phyloP scores from a whole-genome alignment of 1,140 invertebrate genomes.

The Drosophila navojoa region DNA sequence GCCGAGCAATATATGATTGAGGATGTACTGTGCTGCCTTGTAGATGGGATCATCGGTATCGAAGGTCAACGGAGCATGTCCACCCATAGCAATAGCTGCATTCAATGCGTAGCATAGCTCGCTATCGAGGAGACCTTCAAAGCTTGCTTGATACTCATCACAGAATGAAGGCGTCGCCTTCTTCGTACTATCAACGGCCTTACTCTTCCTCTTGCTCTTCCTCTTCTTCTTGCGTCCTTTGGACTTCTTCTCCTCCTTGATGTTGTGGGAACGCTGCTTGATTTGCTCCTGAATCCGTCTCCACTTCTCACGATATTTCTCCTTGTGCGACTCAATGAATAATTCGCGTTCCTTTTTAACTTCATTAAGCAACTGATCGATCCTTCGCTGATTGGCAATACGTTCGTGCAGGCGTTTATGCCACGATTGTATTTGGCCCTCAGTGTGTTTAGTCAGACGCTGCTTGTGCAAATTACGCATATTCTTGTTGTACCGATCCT shows the following conservation, averaged over 20 bases:
- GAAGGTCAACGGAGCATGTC: constrained; percentile 52
- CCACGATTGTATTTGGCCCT: constrained; percentile 68
- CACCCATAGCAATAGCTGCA: constrained; percentile 69
- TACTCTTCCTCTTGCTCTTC: constrained; percentile 20
- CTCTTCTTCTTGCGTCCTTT: constrained; percentile 47
- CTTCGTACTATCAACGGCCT: background rate
- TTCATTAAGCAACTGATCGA: constrained; percentile 54
- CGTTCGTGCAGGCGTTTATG: constrained; percentile 66
- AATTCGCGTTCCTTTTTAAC: constrained; percentile 47
- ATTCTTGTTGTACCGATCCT: constrained; percentile 72
- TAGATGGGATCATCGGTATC: constrained; percentile 73
- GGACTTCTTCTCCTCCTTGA: constrained; percentile 6
- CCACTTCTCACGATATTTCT: constrained; percentile 60
- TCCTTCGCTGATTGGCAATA: constrained; percentile 60
- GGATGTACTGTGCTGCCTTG: constrained; percentile 75
- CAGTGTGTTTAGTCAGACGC: constrained; percentile 37
- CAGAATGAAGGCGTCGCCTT: constrained; percentile 50
- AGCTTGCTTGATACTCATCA: constrained; percentile 60
- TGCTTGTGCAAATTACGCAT: constrained; percentile 57
- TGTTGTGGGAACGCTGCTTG: constrained; percentile 43
- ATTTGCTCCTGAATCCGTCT: constrained; percentile 66
- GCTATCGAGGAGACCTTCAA: constrained; percentile 69
- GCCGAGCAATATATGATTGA: constrained; percentile 62
- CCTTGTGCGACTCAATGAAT: constrained; percentile 69
- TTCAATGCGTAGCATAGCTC: constrained; percentile 73